Conservation (phyloP, 2,888 invertebrate species). For the Patella caerulea region DNA sequence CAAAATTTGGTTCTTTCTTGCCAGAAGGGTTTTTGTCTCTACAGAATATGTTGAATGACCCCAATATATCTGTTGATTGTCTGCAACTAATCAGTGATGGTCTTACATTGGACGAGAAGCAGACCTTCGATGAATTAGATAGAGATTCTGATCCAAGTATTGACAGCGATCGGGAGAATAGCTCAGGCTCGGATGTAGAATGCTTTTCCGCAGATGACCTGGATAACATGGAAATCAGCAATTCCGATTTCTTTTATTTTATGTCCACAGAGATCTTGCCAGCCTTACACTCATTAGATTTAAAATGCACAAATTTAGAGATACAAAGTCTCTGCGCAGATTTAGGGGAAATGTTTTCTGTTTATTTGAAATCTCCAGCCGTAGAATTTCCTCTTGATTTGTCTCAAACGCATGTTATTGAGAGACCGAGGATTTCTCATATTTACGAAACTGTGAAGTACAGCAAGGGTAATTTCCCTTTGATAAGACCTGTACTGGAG, state of each 20-base stretch:
- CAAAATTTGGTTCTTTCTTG: neutral
- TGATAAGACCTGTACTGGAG: slow-evolving; percentile 1
- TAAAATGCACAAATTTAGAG: neutral
- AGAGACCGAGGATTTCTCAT: neutral
- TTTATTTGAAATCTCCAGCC: neutral
- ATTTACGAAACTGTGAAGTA: neutral
- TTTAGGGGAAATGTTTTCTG: neutral
- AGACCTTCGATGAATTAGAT: slow-evolving; percentile 27
- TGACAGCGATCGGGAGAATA: slow-evolving; percentile 51
- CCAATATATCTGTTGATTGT: neutral
- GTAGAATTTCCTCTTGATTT: neutral
- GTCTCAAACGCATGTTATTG: neutral
- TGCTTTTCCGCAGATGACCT: slow-evolving; percentile 43
- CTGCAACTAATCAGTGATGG: neutral
- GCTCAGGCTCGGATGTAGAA: slow-evolving; percentile 57
- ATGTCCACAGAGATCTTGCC: neutral
- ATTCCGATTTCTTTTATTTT: slow-evolving; percentile 1
- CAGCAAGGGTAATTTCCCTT: neutral
- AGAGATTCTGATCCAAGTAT: slow-evolving; percentile 44
- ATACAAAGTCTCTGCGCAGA: neutral
- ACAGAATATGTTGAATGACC: neutral
- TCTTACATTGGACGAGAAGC: neutral
- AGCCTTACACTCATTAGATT: neutral
- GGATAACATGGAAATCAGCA: neutral
- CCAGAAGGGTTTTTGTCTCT: neutral